Percentiles rank a stretch among this genome's conserved stretches.
Conservation (phyloP, 2,888 invertebrate genomes). For the Agapostemon virescens region DNA sequence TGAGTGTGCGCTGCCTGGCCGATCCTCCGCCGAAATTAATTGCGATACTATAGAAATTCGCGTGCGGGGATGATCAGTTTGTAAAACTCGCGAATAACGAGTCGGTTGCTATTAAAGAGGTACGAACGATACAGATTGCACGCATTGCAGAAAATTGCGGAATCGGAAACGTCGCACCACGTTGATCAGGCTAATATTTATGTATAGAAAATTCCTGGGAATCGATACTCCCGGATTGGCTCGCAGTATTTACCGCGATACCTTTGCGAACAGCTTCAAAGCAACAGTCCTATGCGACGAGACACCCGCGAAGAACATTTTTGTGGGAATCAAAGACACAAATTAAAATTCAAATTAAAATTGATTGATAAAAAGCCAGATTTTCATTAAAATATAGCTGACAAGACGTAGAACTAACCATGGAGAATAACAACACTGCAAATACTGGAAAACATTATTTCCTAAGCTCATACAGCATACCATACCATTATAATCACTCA, state of each 20-base stretch:
- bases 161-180: neutral
- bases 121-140: neutral
- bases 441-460: too few relatives aligned
- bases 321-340: too few relatives aligned
- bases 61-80: neutral
- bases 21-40: neutral
- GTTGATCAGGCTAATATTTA: neutral
- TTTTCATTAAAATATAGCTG: too few relatives aligned
- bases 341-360: too few relatives aligned
- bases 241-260: slow-evolving; percentile 26
- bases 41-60: neutral
- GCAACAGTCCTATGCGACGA: neutral
- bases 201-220: neutral
- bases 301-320: too few relatives aligned
- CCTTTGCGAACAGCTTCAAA: neutral
- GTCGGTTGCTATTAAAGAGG: neutral
- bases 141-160: neutral
- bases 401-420: too few relatives aligned
- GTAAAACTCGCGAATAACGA: too few relatives aligned
- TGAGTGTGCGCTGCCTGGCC: neutral
- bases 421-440: too few relatives aligned
- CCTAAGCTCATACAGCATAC: too few relatives aligned
- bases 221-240: neutral
- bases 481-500: too few relatives aligned
- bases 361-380: too few relatives aligned